These are phyloP conservation scores for Epinephelus coioides DNA, from an alignment of 2,797 vertebrate species.

Conservation along the genomic window DNA sequence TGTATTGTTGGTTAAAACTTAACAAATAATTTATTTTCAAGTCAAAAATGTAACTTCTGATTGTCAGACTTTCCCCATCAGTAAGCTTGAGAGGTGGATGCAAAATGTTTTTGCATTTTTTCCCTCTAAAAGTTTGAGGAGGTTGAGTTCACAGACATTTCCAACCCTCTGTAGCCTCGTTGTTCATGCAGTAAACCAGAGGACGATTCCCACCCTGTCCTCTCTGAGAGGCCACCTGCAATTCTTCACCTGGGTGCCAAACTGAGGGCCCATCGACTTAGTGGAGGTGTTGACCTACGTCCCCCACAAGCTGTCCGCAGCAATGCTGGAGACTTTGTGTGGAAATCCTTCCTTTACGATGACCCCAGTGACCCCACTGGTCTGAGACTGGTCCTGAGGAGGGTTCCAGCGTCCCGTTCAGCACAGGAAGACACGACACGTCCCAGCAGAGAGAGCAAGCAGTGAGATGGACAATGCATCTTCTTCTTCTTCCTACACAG, in stretches of 20 bases:
- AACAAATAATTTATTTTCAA: too few species aligned
- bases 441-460: background rate
- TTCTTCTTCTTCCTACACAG: too few species aligned
- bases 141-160: background rate
- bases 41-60: too few species aligned
- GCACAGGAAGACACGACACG: background rate
- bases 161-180: background rate
- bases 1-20: too few species aligned
- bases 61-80: too few species aligned
- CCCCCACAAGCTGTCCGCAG: too few species aligned
- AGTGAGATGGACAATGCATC: too few species aligned
- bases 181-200: background rate
- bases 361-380: background rate
- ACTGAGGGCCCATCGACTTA: background rate
- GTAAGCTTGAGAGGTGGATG: too few species aligned
- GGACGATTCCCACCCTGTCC: background rate
- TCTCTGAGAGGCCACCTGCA: background rate
- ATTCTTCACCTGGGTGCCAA: background rate
- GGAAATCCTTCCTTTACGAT: background rate
- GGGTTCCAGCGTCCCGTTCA: background rate
- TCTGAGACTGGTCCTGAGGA: background rate
- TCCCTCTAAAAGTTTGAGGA: background rate
- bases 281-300: background rate
- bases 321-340: background rate
- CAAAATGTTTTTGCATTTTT: too few species aligned